These are phyloP conservation scores for Nephrotoma flavescens DNA, from an alignment of 2,888 invertebrate genomes.

Conservation along the genomic window DNA sequence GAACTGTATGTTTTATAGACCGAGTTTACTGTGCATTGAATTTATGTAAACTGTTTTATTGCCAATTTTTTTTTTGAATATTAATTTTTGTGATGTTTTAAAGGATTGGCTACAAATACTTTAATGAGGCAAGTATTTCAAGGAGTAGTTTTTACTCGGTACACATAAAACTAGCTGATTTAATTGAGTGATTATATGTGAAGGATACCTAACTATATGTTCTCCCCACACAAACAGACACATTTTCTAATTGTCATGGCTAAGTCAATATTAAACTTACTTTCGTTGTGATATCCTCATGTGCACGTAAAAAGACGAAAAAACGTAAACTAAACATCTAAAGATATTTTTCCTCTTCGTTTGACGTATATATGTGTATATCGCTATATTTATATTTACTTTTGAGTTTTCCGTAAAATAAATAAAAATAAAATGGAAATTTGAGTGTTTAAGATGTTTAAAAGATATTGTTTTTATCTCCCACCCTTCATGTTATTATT, in stretches of 20 bases:
- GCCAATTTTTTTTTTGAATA: too few species aligned
- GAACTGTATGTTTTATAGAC: too few species aligned
- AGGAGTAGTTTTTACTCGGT: not conserved
- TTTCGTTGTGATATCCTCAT: not conserved
- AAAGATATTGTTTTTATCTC: not conserved
- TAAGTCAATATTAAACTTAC: not conserved
- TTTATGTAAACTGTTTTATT: too few species aligned
- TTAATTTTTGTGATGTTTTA: too few species aligned
- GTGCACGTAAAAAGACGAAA: not conserved
- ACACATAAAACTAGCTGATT: not conserved
- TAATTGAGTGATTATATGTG: not conserved
- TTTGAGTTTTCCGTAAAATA: not conserved
- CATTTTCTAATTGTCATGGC: not conserved
- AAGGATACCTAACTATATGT: not conserved
- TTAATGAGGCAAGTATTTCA: too few species aligned
- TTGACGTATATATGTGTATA: not conserved
- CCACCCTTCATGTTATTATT: not conserved
- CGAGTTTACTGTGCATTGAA: too few species aligned
- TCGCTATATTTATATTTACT: not conserved
- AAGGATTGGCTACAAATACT: too few species aligned
- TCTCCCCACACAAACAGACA: not conserved
- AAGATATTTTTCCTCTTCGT: not conserved
- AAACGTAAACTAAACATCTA: not conserved
- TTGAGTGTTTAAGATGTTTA: not conserved
- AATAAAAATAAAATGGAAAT: not conserved